Evolutionary conservation across 2,888 invertebrate genomes (phyloP).

Genomic region (Cerceris rybyensis): DNA sequence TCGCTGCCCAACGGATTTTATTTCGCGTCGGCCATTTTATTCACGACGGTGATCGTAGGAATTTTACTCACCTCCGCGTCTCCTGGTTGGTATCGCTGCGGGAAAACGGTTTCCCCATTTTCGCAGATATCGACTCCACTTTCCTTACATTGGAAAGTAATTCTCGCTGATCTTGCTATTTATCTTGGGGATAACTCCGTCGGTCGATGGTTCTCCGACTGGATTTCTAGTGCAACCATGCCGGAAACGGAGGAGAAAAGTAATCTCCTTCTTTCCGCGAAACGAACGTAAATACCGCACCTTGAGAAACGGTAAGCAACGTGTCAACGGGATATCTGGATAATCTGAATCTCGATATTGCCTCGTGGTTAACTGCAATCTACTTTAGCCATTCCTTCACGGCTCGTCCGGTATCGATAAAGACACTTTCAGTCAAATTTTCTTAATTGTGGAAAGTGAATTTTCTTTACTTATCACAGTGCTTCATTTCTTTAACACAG

Average conservation of each 20-base stretch:
- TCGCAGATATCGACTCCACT: slow-evolving; percentile 34
- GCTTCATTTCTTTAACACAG: no score
- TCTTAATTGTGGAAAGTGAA: no score
- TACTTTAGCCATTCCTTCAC: no score
- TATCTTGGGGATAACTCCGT: slow-evolving; percentile 39
- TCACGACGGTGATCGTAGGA: not conserved
- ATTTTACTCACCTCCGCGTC: slow-evolving; percentile 4
- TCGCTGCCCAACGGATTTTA: slow-evolving; percentile 1
- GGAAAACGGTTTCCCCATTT: slow-evolving; percentile 34
- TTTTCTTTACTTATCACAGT: no score
- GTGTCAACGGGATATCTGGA: not conserved
- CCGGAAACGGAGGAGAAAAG: not conserved
- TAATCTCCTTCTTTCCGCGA: slow-evolving; percentile 8
- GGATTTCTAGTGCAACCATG: not conserved
- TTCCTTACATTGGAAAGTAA: slow-evolving; percentile 41
- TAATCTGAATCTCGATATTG: not conserved
- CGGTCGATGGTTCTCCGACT: slow-evolving; percentile 26
- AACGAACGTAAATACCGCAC: slow-evolving; percentile 12
- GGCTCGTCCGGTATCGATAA: no score
- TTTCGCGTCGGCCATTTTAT: not conserved
- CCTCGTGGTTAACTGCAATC: not conserved
- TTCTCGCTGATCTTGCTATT: slow-evolving; percentile 47
- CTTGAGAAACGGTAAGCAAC: not conserved
- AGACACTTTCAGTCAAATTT: no score
- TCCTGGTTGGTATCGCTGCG: not conserved